Base-by-base conservation (phyloP, 2,113 vertebrate species). In the Centropus bengalensis region DNA sequence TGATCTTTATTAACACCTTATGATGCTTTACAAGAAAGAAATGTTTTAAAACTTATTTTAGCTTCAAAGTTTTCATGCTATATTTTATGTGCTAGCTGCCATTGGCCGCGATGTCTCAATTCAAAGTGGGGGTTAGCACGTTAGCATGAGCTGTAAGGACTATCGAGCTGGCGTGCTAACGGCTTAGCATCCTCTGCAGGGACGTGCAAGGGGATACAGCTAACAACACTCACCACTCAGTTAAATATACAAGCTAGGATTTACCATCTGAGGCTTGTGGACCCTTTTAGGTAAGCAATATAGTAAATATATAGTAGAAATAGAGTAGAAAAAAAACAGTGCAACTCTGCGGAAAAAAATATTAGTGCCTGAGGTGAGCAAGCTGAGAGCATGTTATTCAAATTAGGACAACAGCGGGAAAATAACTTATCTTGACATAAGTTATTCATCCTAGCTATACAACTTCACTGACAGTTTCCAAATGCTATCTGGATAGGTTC, bases 321-420 rank as follows among this genome's bases (percentile, higher is more conserved):
- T 42, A 54, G 1, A 51, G 28, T 62, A 83, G 51, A 14, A 91
- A 87, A 92, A 71, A 95, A 3, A 1, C 20, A 44, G 14, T 54
- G 36, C 10, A 62, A 45, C 27, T 36, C 54, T n/a, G 63, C 78
- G 66, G 78, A 56, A 93, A 92, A 92, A 81, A 87, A 55, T 7
- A 33, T 58, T 54, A 82, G 27, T 82, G 82, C 85, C 93, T 94
- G 69, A 89, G 75, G 96, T 91, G 59, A 96, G 74, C 89, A 91
- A 96, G 63, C 59, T 77, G 88, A 91, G 85, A 94, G 76, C n/a
- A 77, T 66, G 88, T 69, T 96, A 85, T 73, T 93, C 67, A 88
- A 88, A 95, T 87, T 93, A 82, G 75, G 78, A 40, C 16, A 95
- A 68, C 44, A 66, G 49, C 64, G 59, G 30, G 44, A 88, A 94